Evolutionary conservation across 2,888 invertebrate genomes (phyloP).

Genomic region (Plusia festucae): DNA sequence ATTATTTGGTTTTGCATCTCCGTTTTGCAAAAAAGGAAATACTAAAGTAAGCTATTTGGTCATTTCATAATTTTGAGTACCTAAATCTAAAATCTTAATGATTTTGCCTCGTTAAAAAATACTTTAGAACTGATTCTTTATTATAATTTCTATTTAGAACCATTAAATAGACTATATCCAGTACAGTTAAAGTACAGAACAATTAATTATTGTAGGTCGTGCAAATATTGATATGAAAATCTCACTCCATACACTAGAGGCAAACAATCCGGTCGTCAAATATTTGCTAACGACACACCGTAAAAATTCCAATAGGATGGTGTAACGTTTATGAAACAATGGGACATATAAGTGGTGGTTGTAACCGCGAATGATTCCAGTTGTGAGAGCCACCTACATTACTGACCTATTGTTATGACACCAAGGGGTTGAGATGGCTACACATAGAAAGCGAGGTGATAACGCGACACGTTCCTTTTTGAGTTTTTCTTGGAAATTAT

Average conservation of each 20-base stretch:
- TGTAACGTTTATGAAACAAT: slow-evolving; percentile 21
- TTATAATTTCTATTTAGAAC: not conserved
- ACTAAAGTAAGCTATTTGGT: too few relatives aligned
- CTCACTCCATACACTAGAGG: not conserved
- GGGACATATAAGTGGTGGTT: slow-evolving; percentile 8
- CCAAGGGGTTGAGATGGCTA: not conserved
- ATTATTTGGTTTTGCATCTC: slow-evolving; percentile 26
- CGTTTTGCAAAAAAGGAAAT: too few relatives aligned
- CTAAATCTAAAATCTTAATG: too few relatives aligned
- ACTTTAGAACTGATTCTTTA: too few relatives aligned
- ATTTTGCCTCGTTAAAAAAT: too few relatives aligned
- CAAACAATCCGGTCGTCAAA: slow-evolving; percentile 7
- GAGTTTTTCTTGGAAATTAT: too few relatives aligned
- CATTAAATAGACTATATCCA: not conserved
- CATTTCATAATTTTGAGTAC: too few relatives aligned
- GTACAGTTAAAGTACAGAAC: not conserved
- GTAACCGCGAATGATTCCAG: slow-evolving; percentile 27
- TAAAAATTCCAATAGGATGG: slow-evolving; percentile 4
- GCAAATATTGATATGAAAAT: slow-evolving; percentile 4
- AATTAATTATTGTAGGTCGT: slow-evolving; percentile 2
- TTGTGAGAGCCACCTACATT: slow-evolving; percentile 23
- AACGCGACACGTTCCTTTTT: too few relatives aligned
- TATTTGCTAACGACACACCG: slow-evolving; percentile 13
- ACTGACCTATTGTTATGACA: slow-evolving; percentile 46
- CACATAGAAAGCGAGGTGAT: slow-evolving; percentile 7